phyloP scores from a whole-genome alignment of 2,888 invertebrate species.

The Orthosia gothica region DNA sequence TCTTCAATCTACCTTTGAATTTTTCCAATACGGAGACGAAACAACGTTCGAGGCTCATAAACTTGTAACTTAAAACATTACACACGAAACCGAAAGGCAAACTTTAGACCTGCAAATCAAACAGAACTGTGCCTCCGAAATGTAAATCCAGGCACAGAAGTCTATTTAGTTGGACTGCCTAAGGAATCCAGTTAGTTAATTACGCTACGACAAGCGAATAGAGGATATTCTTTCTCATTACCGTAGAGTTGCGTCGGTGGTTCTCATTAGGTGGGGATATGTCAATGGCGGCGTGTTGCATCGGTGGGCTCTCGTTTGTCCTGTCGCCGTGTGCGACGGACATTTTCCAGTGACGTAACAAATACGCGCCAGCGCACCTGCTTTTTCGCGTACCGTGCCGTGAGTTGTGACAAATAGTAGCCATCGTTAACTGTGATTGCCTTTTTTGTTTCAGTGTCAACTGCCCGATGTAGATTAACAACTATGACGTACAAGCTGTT shows the following conservation, averaged over 20 bases:
- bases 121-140: conserved; percentile 31
- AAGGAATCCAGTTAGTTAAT: conserved; percentile 79
- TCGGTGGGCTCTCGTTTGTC: conserved; percentile 82
- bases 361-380: conserved; percentile 82
- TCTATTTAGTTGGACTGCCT: conserved; percentile 56
- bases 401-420: conserved; percentile 78
- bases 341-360: conserved; percentile 84
- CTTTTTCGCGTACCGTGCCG: conserved; percentile 76
- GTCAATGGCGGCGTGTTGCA: conserved; percentile 79
- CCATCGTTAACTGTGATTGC: conserved; percentile 72
- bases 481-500: conserved; percentile 10
- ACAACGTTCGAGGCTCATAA: background rate
- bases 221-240: conserved; percentile 85
- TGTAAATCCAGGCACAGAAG: conserved; percentile 40
- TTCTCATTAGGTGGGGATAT: conserved; percentile 84
- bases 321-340: conserved; percentile 80
- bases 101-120: conserved; percentile 30
- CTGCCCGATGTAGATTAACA: conserved; percentile 24
- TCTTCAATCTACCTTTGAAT: background rate
- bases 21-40: background rate
- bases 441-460: conserved; percentile 60
- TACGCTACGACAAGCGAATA: conserved; percentile 79
- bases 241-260: conserved; percentile 73
- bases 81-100: conserved; percentile 8
- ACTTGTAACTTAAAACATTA: background rate